phyloP scores from a whole-genome alignment of 1,140 invertebrate species.

The Pseudomyrmex pallidus region DNA sequence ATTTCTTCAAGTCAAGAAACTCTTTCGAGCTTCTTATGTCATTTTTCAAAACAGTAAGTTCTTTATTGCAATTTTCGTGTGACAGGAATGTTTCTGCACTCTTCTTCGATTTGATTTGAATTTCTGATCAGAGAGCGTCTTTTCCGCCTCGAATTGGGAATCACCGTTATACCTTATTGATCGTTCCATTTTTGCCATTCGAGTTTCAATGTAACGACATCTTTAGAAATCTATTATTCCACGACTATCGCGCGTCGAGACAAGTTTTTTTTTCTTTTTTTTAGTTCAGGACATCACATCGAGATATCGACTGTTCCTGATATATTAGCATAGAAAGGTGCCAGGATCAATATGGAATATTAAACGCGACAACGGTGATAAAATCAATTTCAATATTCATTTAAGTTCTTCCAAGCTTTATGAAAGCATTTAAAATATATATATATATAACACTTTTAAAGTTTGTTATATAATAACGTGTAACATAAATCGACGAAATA shows the following conservation, averaged over 20 bases:
- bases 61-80: constrained; percentile 40
- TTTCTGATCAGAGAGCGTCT: constrained; percentile 30
- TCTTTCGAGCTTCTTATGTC: constrained; percentile 27
- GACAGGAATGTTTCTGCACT: constrained; percentile 52
- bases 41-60: constrained; percentile 56
- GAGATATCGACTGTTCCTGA: not conserved
- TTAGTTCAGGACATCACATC: not conserved
- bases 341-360: not conserved
- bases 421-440: not conserved
- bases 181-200: constrained; percentile 41
- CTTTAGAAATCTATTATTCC: constrained; percentile 41
- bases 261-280: constrained; percentile 12
- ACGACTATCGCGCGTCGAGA: constrained; percentile 23
- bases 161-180: constrained; percentile 49
- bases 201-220: constrained; percentile 34
- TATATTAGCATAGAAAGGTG: not conserved
- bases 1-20: constrained; percentile 40
- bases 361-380: not conserved
- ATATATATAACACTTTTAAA: not conserved
- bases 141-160: constrained; percentile 18
- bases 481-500: not conserved
- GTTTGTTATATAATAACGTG: not conserved
- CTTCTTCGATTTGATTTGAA: constrained; percentile 47
- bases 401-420: not conserved
- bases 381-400: constrained; percentile 14